Base-by-base conservation (phyloP, 2,888 invertebrate genomes). In the Pammene aurita region DNA sequence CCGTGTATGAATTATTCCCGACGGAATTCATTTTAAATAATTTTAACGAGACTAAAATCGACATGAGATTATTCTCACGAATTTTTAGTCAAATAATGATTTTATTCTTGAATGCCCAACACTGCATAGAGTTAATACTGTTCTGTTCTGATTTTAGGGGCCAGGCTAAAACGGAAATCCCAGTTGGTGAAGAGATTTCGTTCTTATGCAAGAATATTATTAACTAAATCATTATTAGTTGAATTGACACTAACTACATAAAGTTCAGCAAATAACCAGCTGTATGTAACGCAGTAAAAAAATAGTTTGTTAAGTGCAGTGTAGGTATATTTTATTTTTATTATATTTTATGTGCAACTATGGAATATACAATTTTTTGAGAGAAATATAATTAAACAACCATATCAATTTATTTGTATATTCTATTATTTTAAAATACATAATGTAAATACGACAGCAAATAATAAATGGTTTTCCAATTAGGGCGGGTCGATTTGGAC, bases 161-260 rank as follows among this genome's bases (percentile, higher is more conserved):
- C 58, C 82, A 89, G 71, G 80, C 86, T 26, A 93, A 94, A 67
- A 79, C 82, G 70, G 94, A 95, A 79, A 91, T 90, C 80, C 82
- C 90, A 57, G 87, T 93, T 52, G 94, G 93, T 52, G 84, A 94
- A 14, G 94, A 96, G 88, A 81, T 96, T 55, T 95, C 95, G 76
- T 95, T 94, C 80, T 88, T 94, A 42, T 70, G 60, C 66, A 62
- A 35, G 34, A 66, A 77, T 90, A 6, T 34, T 46, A 35, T 34
- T 46, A 35, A 61, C 34, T 41, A 18, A 52, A 38, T 7, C 46
- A 48, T 10, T 14, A 11, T n/a, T n/a, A n/a, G n/a, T n/a, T n/a
- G n/a, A 50, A 14, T 34, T 11, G 10, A 1, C 44, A 13, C 5
- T 14, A 46, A 35, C 60, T 16, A 41, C n/a, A 35, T 14, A 13